A percentile compares a stretch with the other conserved stretches of the same genome.
These are phyloP conservation scores for Halocaridina rubra DNA, from an alignment of 2,888 invertebrate genomes.

Conservation along the genomic window DNA sequence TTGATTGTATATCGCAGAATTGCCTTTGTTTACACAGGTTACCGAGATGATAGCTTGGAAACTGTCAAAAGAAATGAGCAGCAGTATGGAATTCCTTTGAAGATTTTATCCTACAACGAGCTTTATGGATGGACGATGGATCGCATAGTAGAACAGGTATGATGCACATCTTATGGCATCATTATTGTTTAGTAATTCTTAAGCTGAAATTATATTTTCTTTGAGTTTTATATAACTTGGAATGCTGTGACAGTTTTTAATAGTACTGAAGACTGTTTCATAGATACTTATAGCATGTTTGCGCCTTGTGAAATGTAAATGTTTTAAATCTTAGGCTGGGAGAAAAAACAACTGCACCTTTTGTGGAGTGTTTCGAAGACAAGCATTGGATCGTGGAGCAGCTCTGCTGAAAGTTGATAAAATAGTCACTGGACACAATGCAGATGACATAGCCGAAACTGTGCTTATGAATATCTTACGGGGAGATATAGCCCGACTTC, in stretches of 20 bases:
- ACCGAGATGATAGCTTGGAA: conserved; percentile 94
- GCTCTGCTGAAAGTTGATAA: conserved; percentile 87
- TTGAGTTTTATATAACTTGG: too few species aligned
- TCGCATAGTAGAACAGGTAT: conserved; percentile 82
- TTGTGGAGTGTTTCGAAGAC: conserved; percentile 94
- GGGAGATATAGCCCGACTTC: conserved; percentile 93
- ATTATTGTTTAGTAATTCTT: too few species aligned
- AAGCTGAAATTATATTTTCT: too few species aligned
- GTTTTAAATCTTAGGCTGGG: conserved; percentile 73
- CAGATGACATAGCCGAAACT: conserved; percentile 98
- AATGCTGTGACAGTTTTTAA: too few species aligned
- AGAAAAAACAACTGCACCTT: conserved; percentile 97
- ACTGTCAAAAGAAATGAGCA: conserved; percentile 94
- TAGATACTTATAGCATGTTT: too few species aligned
- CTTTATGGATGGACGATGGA: conserved; percentile 99
- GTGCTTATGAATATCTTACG: conserved; percentile 96
- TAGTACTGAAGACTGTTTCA: too few species aligned
- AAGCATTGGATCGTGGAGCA: conserved; percentile 96
- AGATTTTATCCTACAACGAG: conserved; percentile 95
- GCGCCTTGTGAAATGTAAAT: too few species aligned
- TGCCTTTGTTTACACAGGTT: conserved; percentile 71
- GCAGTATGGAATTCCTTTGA: conserved; percentile 92
- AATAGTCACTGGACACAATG: conserved; percentile 96
- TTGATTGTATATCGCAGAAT: too few species aligned
- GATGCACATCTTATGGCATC: too few species aligned